Base-by-base conservation (phyloP, 2,888 invertebrate species). In the Athalia rosae region DNA sequence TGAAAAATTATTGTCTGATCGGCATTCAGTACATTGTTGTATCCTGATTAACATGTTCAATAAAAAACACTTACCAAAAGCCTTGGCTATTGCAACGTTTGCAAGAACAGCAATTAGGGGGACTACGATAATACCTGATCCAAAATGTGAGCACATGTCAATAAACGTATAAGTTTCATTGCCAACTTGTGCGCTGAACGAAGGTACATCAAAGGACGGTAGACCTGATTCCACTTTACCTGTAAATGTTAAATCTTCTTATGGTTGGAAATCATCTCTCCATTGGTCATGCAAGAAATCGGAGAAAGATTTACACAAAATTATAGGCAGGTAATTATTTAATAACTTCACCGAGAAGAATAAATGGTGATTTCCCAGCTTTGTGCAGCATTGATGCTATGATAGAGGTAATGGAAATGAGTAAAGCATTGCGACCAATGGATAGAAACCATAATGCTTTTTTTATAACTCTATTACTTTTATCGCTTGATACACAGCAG, bases 21-120 rank as follows among this genome's bases (percentile, higher is more conserved):
- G 41, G n/a, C n/a, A n/a, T n/a, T n/a, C n/a, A n/a, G n/a, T n/a
- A n/a, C n/a, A n/a, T n/a, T n/a, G n/a, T n/a, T n/a, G n/a, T n/a
- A 7, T 41, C 8, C 6, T 62, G 41, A 62, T 9, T 41, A 28
- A 0, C 47, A 82, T 79, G 62, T 83, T 77, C 2, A 76, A 63
- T 4, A 6, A 43, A 9, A 45, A 71, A 11, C 13, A 91, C 93
- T 93, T 91, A 98, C 98, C 93, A 90, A 98, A 98, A 6, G 97
- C 95, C 91, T 98, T 98, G 11, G 97, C 98, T 83, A 99, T 98
- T 48, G 98, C 98, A 78, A 98, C 96, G 87, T 98, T 97, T 73
- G 98, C 97, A 79, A 98, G 91, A 78, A 98, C 94, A 80, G 97
- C 95, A 77, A 98, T 94, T 50, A 98, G 89, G 4, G 98, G 97